Evolutionary conservation across 2,113 vertebrate species (phyloP).

Genomic region (Circaetus cinerascens): DNA sequence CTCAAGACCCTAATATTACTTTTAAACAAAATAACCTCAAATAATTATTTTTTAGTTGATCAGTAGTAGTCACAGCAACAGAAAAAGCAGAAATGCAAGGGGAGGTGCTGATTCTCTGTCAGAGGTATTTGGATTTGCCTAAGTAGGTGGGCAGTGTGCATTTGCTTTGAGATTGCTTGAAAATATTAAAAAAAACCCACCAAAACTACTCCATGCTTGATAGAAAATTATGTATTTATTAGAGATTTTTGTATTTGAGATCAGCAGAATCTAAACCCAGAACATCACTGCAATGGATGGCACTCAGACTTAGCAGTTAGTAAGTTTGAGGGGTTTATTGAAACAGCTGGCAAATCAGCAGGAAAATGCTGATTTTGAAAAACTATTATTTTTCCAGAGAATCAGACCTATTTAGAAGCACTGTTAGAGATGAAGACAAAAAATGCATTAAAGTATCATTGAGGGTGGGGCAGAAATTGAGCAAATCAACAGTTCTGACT

Average conservation of each 20-base stretch:
- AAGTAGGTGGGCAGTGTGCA: neutral
- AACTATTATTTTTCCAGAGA: constrained; percentile 71
- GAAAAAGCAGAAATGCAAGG: neutral
- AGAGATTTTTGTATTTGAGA: constrained; percentile 13
- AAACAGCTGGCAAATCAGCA: constrained; percentile 74
- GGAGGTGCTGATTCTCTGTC: neutral
- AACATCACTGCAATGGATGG: constrained; percentile 13
- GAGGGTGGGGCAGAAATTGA: constrained; percentile 64
- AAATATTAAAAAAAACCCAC: neutral
- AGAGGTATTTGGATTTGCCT: neutral
- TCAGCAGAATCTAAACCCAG: constrained; percentile 30
- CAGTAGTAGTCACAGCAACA: neutral
- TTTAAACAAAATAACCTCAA: neutral
- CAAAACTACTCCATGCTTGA: neutral
- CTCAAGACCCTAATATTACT: neutral
- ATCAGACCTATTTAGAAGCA: constrained; percentile 73
- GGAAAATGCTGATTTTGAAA: constrained; percentile 74
- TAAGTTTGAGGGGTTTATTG: constrained; percentile 57
- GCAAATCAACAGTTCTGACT: constrained; percentile 54
- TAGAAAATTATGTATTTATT: neutral
- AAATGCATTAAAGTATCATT: constrained; percentile 67
- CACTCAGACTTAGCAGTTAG: constrained; percentile 49
- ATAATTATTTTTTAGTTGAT: neutral
- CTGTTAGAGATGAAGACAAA: constrained; percentile 72
- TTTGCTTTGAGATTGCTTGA: neutral